Evolutionary conservation across 2,113 vertebrate species (phyloP).

Genomic region (Balaeniceps rex): DNA sequence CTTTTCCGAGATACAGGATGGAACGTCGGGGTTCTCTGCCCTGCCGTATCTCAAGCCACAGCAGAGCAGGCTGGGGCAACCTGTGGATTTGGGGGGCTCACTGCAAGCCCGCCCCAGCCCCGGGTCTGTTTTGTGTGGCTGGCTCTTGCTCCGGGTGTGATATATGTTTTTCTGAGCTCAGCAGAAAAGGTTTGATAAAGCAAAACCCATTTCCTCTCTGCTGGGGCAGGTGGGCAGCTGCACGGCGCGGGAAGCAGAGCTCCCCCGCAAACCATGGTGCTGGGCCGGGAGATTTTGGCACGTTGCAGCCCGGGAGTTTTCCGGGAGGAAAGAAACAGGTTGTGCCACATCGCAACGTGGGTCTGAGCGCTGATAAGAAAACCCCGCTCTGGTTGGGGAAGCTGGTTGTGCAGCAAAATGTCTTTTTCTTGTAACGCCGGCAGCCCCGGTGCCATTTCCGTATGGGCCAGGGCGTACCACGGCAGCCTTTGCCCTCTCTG

Average conservation of each 20-base stretch:
- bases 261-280: fast-evolving
- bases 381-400: not conserved
- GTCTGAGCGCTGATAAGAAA: not conserved
- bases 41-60: not conserved
- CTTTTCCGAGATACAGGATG: not conserved
- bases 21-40: not conserved
- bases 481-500: not conserved
- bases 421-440: fast-evolving
- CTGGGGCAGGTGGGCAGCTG: not conserved
- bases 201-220: not conserved
- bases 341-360: not conserved
- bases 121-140: not conserved
- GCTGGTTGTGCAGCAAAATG: not conserved
- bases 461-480: fast-evolving
- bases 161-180: not conserved
- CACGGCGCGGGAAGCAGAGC: not conserved
- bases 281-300: not conserved
- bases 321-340: not conserved
- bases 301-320: not conserved
- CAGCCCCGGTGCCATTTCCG: not conserved
- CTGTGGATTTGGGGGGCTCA: not conserved
- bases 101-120: fast-evolving
- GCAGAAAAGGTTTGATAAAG: not conserved
- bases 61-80: not conserved
- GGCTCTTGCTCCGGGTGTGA: not conserved